Base-by-base conservation (phyloP, 2,797 vertebrate genomes). In the Urocyon cinereoargenteus region DNA sequence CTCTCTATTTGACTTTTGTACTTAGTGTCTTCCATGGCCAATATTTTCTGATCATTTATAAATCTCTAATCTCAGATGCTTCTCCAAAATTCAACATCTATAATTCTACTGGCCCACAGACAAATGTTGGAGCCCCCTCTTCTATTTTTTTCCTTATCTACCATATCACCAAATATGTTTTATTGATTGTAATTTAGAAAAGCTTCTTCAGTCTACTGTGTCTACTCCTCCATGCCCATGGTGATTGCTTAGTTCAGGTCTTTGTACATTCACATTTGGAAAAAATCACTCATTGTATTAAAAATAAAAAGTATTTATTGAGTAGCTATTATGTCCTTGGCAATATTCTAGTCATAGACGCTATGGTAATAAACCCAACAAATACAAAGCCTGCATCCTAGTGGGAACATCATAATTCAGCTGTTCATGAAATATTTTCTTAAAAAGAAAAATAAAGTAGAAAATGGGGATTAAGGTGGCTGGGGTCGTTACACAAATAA, bases 121-220 rank as follows among this genome's bases (percentile, higher is more conserved):
- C 5, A 85, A 66, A 3, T 53, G 24, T n/a, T 51, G 28, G 13
- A 19, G 14, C 8, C 2, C 2, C 5, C 14, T 78, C 21, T 14
- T 51, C 61, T 49, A 15, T 22, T 55, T 70, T 72, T 86, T 51
- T 49, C 14, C 12, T 81, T 40, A 49, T 21, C 22, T 36, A 85
- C 9, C 3, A 5, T 64, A 4, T 59, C 57, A 24, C 12, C 66
- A 72, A 83, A 19, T 84, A 15, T 7, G 1, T 21, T 77, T 77
- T 66, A 3, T 73, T 66, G 12, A 61, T 91, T 64, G 68, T 95
- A 68, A 62, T 62, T 95, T 66, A 77, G 26, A 64, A 93, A 95
- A 86, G 5, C 8, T 64, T 90, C n/a, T 70, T 83, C 2, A 78
- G 3, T 34, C 22, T 66, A 34, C 7, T 78, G 4, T 53, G 5